Evolutionary conservation across 2,797 vertebrate genomes (phyloP).

Genomic region (Tapera naevia): DNA sequence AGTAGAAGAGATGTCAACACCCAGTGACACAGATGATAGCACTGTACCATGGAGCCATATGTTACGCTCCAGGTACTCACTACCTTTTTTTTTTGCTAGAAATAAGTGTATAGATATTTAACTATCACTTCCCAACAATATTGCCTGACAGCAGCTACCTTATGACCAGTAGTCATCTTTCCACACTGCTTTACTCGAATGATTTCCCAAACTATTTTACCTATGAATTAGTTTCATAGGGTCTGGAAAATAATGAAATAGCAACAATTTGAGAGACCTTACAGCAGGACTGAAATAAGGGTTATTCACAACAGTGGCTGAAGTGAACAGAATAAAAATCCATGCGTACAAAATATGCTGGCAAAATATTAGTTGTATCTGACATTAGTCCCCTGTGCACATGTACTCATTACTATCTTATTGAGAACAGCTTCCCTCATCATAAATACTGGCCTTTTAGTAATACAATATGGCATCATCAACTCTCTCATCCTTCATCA

Average conservation of each 20-base stretch:
- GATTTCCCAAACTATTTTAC: neutral
- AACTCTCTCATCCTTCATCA: neutral
- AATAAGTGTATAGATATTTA: neutral
- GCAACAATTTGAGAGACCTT: neutral
- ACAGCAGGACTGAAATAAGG: neutral
- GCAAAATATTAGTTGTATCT: neutral
- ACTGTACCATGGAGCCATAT: neutral
- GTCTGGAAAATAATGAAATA: neutral
- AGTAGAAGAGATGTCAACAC: neutral
- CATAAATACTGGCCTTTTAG: neutral
- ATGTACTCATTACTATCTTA: neutral
- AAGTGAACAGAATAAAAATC: neutral
- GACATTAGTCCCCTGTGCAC: neutral
- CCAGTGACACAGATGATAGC: neutral
- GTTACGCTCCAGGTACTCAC: rapidly evolving
- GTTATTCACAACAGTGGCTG: neutral
- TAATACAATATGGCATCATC: neutral
- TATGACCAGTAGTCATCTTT: neutral
- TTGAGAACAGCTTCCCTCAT: neutral
- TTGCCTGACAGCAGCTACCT: neutral
- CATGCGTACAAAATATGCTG: neutral
- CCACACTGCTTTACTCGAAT: neutral
- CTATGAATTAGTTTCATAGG: neutral
- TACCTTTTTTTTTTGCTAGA: neutral
- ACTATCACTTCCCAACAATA: neutral